These are phyloP conservation scores for Drosophila funebris DNA, from an alignment of 1,140 invertebrate genomes.

Conservation along the genomic window DNA sequence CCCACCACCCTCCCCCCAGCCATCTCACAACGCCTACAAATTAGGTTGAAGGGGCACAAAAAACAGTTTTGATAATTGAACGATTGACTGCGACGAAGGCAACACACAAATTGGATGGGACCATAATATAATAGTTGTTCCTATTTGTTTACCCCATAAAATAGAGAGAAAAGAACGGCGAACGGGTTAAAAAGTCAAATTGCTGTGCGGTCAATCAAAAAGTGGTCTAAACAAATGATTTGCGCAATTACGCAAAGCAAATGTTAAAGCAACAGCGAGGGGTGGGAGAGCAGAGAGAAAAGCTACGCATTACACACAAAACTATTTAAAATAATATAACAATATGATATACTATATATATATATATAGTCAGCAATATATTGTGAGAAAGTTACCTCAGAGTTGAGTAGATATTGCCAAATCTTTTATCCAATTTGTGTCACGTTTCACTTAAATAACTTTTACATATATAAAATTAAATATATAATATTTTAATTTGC, in stretches of 20 bases:
- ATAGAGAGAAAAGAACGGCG: background rate
- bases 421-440: constrained; percentile 51
- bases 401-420: constrained; percentile 41
- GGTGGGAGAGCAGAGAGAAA: background rate
- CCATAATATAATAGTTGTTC: constrained; percentile 25
- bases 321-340: background rate
- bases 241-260: constrained; percentile 71
- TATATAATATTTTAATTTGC: constrained; percentile 7
- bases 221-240: constrained; percentile 78
- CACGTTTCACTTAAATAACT: constrained; percentile 43
- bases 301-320: constrained; percentile 12
- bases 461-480: constrained; percentile 49
- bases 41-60: constrained; percentile 19
- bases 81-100: constrained; percentile 52
- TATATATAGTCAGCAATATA: background rate
- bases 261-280: background rate
- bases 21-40: constrained; percentile 19
- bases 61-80: constrained; percentile 71
- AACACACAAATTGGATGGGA: constrained; percentile 56
- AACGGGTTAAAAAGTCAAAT: constrained; percentile 72
- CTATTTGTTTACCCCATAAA: constrained; percentile 35
- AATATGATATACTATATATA: background rate
- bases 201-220: constrained; percentile 69
- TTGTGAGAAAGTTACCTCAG: constrained; percentile 54
- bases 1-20: no score